Base-by-base conservation (phyloP, 2,888 invertebrate genomes). In the Polydrusus tereticollis region DNA sequence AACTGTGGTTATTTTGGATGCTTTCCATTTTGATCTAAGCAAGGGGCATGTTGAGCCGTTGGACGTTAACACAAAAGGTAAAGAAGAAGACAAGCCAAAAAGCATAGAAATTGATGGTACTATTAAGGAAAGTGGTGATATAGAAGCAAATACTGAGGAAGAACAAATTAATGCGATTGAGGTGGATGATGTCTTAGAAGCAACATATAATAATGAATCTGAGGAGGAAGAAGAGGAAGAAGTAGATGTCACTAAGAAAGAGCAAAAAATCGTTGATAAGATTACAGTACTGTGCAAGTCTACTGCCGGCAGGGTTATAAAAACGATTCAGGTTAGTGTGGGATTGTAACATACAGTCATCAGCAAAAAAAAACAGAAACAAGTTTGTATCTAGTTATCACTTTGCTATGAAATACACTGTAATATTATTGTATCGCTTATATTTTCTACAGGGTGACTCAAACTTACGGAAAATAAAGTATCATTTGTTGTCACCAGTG, bases 1-100 rank as follows among this genome's bases (percentile, higher is more conserved):
- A 67, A 87, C 94, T 12, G 91, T 93, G 0, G 90, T 90, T 0
- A 91, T 98, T 73, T 87, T 98, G 75, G 96, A 98, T 82, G 91
- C 94, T 0, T 98, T 98, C 82, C 98, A 98, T 86, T 98, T 94
- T 84, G 95, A 98, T 86, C 87, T 98, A 58, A 89, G 90, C 0
- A 91, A 91, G 82, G 90, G 88, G 4, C 47, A 75, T 36, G 41
- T 73, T 29, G 64, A 65, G 12, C 14, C 20, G 1, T 20, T 33
- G 5, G 21, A 63, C 62, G 77, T 7, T 58, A 52, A 73, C 41
- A 21, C 10, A 14, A 29, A 29, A 16, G 1, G 86, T 86, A 82
- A 80, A 68, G 81, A 80, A 38, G 79, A 82, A 29, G 77, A 79
- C 33, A 69, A 33, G 55, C 1, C 8, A 20, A 18, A 29, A 43